Base-by-base conservation (phyloP, 37 sponge, comb jelly and placozoan genomes). In the Aplysina aerophoba region DNA sequence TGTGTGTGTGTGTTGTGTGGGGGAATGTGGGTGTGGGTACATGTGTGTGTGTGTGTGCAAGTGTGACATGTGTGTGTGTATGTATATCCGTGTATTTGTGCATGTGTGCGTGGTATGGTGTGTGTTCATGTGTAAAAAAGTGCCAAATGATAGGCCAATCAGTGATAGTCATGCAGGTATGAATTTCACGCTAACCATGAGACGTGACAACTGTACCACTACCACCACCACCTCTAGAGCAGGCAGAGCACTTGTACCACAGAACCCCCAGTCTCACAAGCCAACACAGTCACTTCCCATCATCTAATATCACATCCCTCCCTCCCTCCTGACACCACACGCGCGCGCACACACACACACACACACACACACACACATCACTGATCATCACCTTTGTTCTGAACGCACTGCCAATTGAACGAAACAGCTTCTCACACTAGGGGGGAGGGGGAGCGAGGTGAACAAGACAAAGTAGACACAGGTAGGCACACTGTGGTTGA, bases 301-400 rank as follows among this genome's bases (percentile, higher is more conserved):
- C 94, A 78, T 95, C 94, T 13, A 64, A 71, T 15, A 95, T 90
- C 55, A 93, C 96, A 41, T 93, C 83, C 0, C 57, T 72, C 37
- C 92, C 83, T 19, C 90, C 84, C 55, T 93, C 79, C 27, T 90
- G 81, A 54, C 31, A 81, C 22, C 33, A 35, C 88, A 90, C 34
- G 69, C 85, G 53, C 16, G 63, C 36, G 28, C 81, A 12, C 28
- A 69, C 61, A 54, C 39, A 11, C 13, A 73, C 40, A 11, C 31
- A 38, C 41, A 38, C 74, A 22, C 56, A 81, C 72, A 81, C 79
- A 0, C 30, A 31, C 15, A 65, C 55, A 79, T 85, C 53, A 27
- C 11, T 71, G 5, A 71, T 20, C 6, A 31, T 0, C 54, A 75
- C 78, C 78, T 75, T 75, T 37, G 78, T 75, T 36, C 78, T 75